Evolutionary conservation across 2,797 vertebrate genomes (phyloP).

Genomic region (Bryconaethiops microstoma): DNA sequence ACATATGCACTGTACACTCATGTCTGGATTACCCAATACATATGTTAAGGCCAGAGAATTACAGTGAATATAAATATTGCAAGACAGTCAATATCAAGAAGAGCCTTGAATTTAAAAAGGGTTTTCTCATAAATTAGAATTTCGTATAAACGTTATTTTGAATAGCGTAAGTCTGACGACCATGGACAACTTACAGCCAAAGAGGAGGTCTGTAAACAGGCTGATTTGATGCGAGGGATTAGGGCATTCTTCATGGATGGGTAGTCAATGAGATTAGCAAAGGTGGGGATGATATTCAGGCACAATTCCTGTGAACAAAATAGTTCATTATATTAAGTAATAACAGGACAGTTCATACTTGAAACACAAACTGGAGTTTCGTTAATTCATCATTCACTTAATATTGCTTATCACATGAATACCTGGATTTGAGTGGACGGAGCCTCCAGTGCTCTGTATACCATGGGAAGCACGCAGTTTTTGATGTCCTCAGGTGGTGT

Average conservation of each 20-base stretch:
- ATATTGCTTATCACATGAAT: conserved; percentile 5
- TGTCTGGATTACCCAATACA: too few species aligned
- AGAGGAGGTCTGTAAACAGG: conserved; percentile 96
- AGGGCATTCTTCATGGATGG: conserved; percentile 99
- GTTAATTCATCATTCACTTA: not conserved
- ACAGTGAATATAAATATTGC: not conserved
- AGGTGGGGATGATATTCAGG: conserved; percentile 97
- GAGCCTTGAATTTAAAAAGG: too few species aligned
- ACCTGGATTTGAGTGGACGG: conserved; percentile 99
- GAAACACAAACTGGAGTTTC: not conserved
- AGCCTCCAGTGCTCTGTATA: conserved; percentile 95
- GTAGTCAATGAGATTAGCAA: conserved; percentile 98
- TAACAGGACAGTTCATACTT: not conserved
- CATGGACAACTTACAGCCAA: conserved; percentile 88
- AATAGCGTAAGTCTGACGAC: not conserved
- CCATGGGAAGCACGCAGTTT: conserved; percentile 94
- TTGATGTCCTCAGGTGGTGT: conserved; percentile 97
- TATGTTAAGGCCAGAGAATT: not conserved
- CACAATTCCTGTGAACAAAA: conserved; percentile 87
- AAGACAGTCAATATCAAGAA: not conserved
- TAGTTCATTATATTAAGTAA: too few species aligned
- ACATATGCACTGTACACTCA: too few species aligned
- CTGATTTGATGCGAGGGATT: conserved; percentile 95
- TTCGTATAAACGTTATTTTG: not conserved
- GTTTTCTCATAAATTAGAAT: too few species aligned